phyloP scores from a whole-genome alignment of 2,113 vertebrate genomes.

The Corythornis cristatus region DNA sequence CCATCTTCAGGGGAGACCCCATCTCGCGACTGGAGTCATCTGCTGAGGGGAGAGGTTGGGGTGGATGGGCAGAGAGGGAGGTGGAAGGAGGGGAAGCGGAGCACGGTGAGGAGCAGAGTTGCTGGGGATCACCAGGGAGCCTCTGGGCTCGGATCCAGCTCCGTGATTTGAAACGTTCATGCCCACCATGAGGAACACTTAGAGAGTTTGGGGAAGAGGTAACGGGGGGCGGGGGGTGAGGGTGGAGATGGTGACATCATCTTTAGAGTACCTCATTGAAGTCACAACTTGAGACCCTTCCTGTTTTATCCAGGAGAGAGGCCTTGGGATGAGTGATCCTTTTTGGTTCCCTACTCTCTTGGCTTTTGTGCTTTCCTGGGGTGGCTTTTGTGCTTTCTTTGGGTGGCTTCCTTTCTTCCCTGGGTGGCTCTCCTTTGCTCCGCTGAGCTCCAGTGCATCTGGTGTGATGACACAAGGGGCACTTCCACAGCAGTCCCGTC shows the following conservation, averaged over 20 bases:
- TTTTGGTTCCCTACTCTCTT: conserved; percentile 1
- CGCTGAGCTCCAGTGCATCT: background rate
- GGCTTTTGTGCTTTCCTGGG: background rate
- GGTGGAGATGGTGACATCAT: background rate
- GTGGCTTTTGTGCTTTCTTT: background rate
- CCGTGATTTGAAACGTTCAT: background rate
- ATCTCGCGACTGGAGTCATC: background rate
- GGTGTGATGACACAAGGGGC: background rate
- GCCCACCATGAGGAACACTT: background rate
- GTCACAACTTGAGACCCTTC: background rate
- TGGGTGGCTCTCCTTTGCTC: background rate
- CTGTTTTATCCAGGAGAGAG: background rate
- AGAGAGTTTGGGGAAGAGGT: background rate
- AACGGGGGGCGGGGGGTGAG: background rate
- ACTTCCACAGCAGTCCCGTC: background rate
- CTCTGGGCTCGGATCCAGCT: background rate
- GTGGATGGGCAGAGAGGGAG: background rate
- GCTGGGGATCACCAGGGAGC: background rate
- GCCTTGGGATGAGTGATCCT: background rate
- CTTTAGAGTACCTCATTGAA: background rate
- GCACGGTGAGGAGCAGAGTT: background rate
- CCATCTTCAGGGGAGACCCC: background rate
- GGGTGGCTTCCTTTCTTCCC: too few relatives aligned
- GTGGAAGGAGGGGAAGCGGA: background rate
- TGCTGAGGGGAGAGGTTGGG: background rate